Evolutionary conservation across 2,113 vertebrate genomes (phyloP), one percentile per base, ranked within the genome.

Genomic region (Grus americana): DNA sequence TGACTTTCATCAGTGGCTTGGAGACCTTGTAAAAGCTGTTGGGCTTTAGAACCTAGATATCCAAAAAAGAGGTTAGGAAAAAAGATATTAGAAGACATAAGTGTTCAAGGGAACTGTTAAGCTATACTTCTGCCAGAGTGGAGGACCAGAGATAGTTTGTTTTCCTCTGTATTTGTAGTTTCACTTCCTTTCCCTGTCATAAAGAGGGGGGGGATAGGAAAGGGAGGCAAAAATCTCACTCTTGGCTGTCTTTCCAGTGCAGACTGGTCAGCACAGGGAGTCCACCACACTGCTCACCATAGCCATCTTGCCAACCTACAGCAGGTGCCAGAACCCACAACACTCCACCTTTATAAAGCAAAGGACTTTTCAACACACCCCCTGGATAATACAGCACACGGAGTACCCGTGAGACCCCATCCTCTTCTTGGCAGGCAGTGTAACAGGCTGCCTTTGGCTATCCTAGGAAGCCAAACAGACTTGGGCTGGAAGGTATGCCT

Each of bases 1-100:
- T 99, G 99, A 93, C 99, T 99, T 97, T 99, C 99, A 50, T 99
- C 99, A 88, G 99, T 99, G 52, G 99, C 99, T 98, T 99, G 99
- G 21, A 99, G 98, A 94, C 99, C 99, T 97, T 99, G 99, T 36
- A 99, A 98, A 91, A 99, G 98, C 97, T 99, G 99, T 93, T 99
- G 99, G 87, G 99, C 99, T 97, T 99, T 99, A 94, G 99, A 99
- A 98, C 99, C 99, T 99, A 96, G 40, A 86, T 68, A 92, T 20
- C 54, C 94, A 90, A 63, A 34, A 84, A 86, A 81, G 36, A 73
- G 11, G 10, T 82, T 15, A 89, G 49, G 42, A 70, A 86, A 68
- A 29, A 66, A n/a, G 15, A 6, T 84, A 70, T 96, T 79, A 88
- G 63, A 88, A 96, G 47, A 63, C 42, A 0, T 52, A 81, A 78